Base-by-base conservation (phyloP, 1,140 invertebrate species). In the Sipha flava region DNA sequence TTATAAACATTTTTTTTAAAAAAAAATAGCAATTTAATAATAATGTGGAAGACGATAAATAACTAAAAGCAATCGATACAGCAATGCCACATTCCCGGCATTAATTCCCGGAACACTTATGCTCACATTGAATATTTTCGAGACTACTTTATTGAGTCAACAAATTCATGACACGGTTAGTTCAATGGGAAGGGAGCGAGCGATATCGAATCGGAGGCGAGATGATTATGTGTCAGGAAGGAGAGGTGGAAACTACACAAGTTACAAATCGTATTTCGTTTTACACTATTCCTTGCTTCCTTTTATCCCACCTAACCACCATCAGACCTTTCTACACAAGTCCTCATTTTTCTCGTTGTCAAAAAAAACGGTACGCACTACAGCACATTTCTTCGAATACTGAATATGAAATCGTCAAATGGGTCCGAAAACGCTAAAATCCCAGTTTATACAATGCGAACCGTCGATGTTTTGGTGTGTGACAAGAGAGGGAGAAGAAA, bases 61-160 rank as follows among this genome's bases (percentile, higher is more conserved):
- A 64, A 66, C 37, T 66, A 66, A 66, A 66, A 66, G 21, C 37
- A 43, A 66, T 66, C 64, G 64, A 66, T 66, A 66, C 12, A 6
- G 34, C n/a, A 5, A 66, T 40, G 23, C 62, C 62, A 23, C 37
- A 43, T 21, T 54, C 47, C 31, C n/a, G 31, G 31, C 31, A 75
- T 75, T 75, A 52, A 75, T 75, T 75, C 72, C 72, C 72, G 31
- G 54, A 54, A 52, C 72, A 75, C 72, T 75, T 75, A 75, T 34
- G 47, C 26, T 47, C 29, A 31, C 47, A 14, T 52, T 18, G 47
- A 73, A 73, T 52, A 73, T 31, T 47, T 75, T 75, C 49, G 21
- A n/a, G 31, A 75, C 29, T 75, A 75, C 72, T 75, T 52, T 75
- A 75, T 75, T 75, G 72, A 75, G 47, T 75, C 72, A 75, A 75